phyloP scores from a whole-genome alignment of 2,797 vertebrate species.

The Micrastur ruficollis region DNA sequence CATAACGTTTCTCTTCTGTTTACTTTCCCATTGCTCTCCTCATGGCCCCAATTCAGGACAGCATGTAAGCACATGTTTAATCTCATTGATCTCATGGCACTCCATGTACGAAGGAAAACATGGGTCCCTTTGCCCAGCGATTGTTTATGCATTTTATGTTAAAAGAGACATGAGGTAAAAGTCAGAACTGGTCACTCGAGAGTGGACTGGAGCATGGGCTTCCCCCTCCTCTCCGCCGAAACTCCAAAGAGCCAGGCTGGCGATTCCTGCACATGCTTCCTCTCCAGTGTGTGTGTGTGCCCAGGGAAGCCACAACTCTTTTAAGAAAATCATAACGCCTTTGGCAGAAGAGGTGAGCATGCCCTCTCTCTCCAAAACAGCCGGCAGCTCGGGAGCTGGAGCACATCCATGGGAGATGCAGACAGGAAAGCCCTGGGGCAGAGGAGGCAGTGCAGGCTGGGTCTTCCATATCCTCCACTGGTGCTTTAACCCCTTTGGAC shows the following conservation, averaged over 20 bases:
- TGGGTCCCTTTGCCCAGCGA: neutral
- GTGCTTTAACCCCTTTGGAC: neutral
- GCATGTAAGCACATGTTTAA: constrained; percentile 54
- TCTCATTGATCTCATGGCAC: constrained; percentile 41
- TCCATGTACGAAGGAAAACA: neutral
- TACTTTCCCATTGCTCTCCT: constrained; percentile 48
- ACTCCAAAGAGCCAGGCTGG: neutral
- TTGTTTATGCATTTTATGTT: neutral
- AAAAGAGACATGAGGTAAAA: neutral
- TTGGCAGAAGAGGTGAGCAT: constrained; percentile 12
- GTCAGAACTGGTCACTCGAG: neutral
- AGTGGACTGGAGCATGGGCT: neutral
- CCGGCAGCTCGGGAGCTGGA: neutral
- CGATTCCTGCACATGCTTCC: neutral
- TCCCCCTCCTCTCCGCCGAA: neutral
- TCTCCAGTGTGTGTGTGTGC: neutral
- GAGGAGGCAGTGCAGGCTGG: neutral
- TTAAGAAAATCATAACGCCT: neutral
- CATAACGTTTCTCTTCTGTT: constrained; percentile 53
- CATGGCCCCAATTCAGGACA: constrained; percentile 51
- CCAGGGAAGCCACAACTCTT: neutral
- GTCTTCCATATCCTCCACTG: neutral
- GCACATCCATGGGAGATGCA: neutral
- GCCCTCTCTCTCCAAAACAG: neutral
- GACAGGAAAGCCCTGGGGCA: neutral